Evolutionary conservation across 2,797 vertebrate species (phyloP).

Genomic region (Leucoraja ocellata): DNA sequence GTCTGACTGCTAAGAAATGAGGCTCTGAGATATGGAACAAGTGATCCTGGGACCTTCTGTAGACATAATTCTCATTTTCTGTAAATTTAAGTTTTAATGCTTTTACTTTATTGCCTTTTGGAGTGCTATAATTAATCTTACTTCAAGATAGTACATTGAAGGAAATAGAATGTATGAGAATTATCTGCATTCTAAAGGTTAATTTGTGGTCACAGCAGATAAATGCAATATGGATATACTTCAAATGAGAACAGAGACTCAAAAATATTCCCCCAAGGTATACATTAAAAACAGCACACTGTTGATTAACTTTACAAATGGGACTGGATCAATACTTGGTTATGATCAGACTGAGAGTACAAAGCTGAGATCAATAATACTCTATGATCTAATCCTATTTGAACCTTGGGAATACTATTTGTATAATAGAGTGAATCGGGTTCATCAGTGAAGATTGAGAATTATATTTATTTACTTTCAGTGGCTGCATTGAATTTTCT

Average conservation of each 20-base stretch:
- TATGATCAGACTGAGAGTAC: background rate
- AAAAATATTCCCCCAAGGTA: background rate
- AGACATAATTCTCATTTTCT: background rate
- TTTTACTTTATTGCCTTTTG: background rate
- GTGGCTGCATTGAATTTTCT: background rate
- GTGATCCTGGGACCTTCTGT: background rate
- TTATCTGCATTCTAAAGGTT: background rate
- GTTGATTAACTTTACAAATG: background rate
- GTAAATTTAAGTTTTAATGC: background rate
- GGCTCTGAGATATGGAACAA: background rate
- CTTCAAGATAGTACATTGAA: background rate
- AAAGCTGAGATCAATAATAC: background rate
- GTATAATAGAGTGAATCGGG: background rate
- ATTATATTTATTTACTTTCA: background rate
- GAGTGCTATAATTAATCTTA: background rate
- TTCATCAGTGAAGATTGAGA: too few relatives aligned
- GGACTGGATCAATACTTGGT: background rate
- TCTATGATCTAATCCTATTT: background rate
- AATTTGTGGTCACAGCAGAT: background rate
- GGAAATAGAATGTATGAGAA: background rate
- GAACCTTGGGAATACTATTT: background rate
- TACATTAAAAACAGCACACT: background rate
- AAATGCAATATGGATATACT: background rate
- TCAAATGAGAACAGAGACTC: background rate
- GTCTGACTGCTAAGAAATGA: background rate